Evolutionary conservation across 2,797 vertebrate species (phyloP).

Genomic region (Limosa lapponica): DNA sequence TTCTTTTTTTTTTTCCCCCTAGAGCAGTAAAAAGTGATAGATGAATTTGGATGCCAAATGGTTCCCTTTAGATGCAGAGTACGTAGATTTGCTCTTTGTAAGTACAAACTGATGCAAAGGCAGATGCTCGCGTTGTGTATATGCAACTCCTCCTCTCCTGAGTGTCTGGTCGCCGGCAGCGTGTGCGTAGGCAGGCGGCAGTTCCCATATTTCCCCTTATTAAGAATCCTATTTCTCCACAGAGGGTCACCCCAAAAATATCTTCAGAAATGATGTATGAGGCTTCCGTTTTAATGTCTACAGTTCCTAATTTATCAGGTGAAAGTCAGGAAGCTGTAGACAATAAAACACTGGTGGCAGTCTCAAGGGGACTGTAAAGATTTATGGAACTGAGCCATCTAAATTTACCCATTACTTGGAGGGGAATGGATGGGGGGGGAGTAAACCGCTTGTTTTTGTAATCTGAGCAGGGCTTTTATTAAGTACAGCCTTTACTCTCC

Average conservation of each 20-base stretch:
- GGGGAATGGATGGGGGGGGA: neutral
- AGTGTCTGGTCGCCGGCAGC: conserved; percentile 13
- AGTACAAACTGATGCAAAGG: conserved; percentile 37
- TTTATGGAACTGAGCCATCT: conserved; percentile 41
- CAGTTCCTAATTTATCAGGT: conserved; percentile 50
- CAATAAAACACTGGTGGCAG: conserved; percentile 38
- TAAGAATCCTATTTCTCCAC: conserved; percentile 51
- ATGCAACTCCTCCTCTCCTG: conserved; percentile 37
- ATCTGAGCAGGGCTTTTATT: conserved; percentile 30
- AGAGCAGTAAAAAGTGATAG: neutral
- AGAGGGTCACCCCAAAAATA: conserved; percentile 48
- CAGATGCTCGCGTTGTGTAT: conserved; percentile 15
- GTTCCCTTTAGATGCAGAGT: conserved; percentile 28
- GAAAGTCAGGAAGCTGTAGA: conserved; percentile 35
- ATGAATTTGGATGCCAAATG: neutral
- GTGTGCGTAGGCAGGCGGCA: conserved; percentile 23
- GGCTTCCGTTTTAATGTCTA: neutral
- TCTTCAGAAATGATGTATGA: conserved; percentile 42
- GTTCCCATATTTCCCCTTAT: conserved; percentile 55
- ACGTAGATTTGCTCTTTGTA: conserved; percentile 31
- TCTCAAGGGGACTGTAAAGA: conserved; percentile 10
- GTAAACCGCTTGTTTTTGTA: conserved; percentile 4
- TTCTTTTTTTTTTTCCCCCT: neutral
- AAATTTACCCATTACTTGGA: conserved; percentile 38
- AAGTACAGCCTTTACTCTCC: neutral